Base-by-base conservation (phyloP, 2,113 vertebrate genomes). In the Mungos mungo region DNA sequence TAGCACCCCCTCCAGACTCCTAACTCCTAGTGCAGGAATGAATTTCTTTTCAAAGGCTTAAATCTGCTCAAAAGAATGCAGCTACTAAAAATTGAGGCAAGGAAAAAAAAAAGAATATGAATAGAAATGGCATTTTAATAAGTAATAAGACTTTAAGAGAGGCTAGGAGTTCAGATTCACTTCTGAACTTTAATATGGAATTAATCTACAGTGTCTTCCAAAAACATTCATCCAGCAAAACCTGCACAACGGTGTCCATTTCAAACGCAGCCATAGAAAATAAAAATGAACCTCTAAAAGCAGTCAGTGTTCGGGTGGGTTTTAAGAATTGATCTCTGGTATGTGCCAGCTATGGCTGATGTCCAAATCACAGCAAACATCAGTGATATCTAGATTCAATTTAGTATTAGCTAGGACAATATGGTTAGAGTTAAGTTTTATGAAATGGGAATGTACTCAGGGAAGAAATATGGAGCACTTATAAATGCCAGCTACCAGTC, bases 81-180 rank as follows among this genome's bases (percentile, higher is more conserved):
- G 87, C 89, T 90, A 87, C 95, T 96, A 84, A 97, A 97, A 96
- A 97, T 47, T 52, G 72, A 95, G 54, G 31, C 74, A 66, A 47
- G 50, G 41, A 54, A 52, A 87, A 96, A 87, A 96, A 69, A 89
- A 65, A 92, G 90, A 96, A 84, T 96, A 85, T 90, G 95, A 96
- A 88, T 94, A 97, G 84, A 98, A 98, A 97, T 97, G 84, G 50
- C 50, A 88, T 96, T 98, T 98, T 98, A 98, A 93, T 96, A 97
- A 93, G 87, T 84, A 96, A 97, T 96, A 90, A 96, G 90, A 92
- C 65, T 97, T 89, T 76, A 66, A 97, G 57, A 52, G 82, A 92
- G 80, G 57, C 72, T 77, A 69, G 69, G 12, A 90, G 95, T 84
- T 95, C 57, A 68, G 80, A 96, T 71, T 87, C 94, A 90, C 76